Evolutionary conservation across 2,888 invertebrate species (phyloP).

Genomic region (Orthonevra nobilis): DNA sequence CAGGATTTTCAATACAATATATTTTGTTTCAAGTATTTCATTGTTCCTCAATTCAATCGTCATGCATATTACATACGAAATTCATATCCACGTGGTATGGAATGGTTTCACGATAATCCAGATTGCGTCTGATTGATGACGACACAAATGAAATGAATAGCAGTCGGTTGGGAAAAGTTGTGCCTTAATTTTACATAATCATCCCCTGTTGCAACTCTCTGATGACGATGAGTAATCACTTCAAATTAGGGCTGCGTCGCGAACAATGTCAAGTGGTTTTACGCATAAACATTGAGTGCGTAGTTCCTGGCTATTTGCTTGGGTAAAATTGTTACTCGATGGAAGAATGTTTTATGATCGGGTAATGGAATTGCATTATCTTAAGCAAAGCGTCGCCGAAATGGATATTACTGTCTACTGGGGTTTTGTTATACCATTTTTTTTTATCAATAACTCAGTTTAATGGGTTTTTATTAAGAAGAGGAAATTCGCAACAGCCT

Average conservation of each 20-base stretch:
- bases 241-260: not conserved
- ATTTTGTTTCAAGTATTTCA: not conserved
- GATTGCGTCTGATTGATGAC: slow-evolving; percentile 12
- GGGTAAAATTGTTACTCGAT: too few species aligned
- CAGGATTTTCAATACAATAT: slow-evolving; percentile 25
- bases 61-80: too few species aligned
- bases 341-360: not conserved
- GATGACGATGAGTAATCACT: slow-evolving; percentile 5
- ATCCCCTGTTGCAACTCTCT: slow-evolving; percentile 35
- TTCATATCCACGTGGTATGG: not conserved
- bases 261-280: slow-evolving; percentile 46
- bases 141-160: slow-evolving; percentile 31
- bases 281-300: slow-evolving; percentile 18
- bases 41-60: too few species aligned
- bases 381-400: not conserved
- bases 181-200: slow-evolving; percentile 37
- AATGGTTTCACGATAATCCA: slow-evolving; percentile 1
- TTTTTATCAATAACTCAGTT: too few species aligned
- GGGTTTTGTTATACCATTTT: too few species aligned
- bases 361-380: not conserved
- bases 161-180: slow-evolving; percentile 20
- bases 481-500: slow-evolving; percentile 43
- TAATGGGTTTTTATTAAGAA: slow-evolving; percentile 44
- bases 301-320: slow-evolving; percentile 10
- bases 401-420: too few species aligned